Conservation (phyloP, 2,113 vertebrate genomes). For the Ctenodactylus gundi region DNA sequence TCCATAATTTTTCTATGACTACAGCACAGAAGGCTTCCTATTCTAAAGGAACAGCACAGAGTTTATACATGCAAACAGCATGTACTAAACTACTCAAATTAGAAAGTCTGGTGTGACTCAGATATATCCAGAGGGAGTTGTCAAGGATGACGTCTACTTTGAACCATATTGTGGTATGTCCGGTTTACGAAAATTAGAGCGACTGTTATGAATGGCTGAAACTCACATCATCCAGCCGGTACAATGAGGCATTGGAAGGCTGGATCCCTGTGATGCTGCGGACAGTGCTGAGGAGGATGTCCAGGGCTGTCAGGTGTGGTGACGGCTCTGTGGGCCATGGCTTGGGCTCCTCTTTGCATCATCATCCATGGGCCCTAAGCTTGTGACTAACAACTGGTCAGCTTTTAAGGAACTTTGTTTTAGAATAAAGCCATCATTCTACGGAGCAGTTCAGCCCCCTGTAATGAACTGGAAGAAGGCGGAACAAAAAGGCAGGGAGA, state of each 20-base stretch:
- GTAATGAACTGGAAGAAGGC: conserved; percentile 85
- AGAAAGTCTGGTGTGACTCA: background rate
- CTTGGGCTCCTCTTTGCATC: conserved; percentile 62
- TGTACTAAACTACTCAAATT: background rate
- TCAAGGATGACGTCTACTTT: background rate
- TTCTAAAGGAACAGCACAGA: background rate
- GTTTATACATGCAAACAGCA: background rate
- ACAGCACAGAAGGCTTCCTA: background rate
- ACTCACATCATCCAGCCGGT: background rate
- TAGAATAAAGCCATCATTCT: conserved; percentile 91
- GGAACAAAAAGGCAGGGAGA: conserved; percentile 84
- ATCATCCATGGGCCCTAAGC: conserved; percentile 63
- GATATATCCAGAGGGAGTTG: background rate
- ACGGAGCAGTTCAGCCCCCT: conserved; percentile 77
- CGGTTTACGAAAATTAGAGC: background rate
- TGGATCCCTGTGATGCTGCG: accelerated
- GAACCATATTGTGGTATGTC: background rate
- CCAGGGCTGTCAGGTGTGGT: background rate
- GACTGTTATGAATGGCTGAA: background rate
- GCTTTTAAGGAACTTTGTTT: conserved; percentile 80
- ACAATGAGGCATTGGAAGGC: background rate
- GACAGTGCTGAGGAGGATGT: background rate
- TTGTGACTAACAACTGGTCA: conserved; percentile 68
- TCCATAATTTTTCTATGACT: background rate
- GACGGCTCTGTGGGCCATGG: background rate